Conservation (phyloP, 2,113 vertebrate genomes). For the Oncorhynchus masou region DNA sequence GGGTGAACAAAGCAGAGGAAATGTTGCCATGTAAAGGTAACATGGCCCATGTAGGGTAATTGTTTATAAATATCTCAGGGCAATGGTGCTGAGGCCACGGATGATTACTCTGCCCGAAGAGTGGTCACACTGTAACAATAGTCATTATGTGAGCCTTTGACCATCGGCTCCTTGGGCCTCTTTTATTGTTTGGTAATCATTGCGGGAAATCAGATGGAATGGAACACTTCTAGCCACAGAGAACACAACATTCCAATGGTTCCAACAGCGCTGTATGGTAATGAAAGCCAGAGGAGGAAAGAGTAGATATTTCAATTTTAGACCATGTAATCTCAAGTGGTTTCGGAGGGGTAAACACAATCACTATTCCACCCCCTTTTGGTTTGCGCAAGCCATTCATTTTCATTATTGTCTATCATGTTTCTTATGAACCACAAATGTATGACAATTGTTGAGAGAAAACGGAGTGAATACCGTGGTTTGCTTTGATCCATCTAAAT, state of each 20-base stretch:
- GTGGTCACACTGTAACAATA: slow-evolving; percentile 23
- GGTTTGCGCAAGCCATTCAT: slow-evolving; percentile 56
- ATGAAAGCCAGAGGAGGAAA: slow-evolving; percentile 64
- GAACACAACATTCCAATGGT: slow-evolving; percentile 19
- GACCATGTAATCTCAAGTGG: slow-evolving; percentile 49
- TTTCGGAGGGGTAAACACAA: slow-evolving; percentile 58
- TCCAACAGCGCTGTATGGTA: slow-evolving; percentile 18
- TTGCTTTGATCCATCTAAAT: slow-evolving; percentile 60
- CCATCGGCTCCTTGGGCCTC: slow-evolving; percentile 23
- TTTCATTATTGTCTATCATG: slow-evolving; percentile 50
- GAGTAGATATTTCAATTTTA: slow-evolving; percentile 50
- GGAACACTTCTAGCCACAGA: slow-evolving; percentile 29
- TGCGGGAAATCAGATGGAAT: slow-evolving; percentile 41
- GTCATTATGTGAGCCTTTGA: slow-evolving; percentile 16
- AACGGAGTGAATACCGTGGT: slow-evolving; percentile 47
- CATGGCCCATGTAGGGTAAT: background rate
- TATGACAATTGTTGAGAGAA: slow-evolving; percentile 47
- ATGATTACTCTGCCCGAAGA: background rate
- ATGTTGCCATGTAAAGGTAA: background rate
- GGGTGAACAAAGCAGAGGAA: background rate
- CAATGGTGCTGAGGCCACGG: background rate
- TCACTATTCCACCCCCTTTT: slow-evolving; percentile 62
- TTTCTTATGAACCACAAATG: slow-evolving; percentile 55
- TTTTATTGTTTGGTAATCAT: slow-evolving; percentile 39
- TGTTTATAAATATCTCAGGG: slow-evolving; percentile 2